phyloP scores from a whole-genome alignment of 2,888 invertebrate species.

The Notodonta dromedarius region DNA sequence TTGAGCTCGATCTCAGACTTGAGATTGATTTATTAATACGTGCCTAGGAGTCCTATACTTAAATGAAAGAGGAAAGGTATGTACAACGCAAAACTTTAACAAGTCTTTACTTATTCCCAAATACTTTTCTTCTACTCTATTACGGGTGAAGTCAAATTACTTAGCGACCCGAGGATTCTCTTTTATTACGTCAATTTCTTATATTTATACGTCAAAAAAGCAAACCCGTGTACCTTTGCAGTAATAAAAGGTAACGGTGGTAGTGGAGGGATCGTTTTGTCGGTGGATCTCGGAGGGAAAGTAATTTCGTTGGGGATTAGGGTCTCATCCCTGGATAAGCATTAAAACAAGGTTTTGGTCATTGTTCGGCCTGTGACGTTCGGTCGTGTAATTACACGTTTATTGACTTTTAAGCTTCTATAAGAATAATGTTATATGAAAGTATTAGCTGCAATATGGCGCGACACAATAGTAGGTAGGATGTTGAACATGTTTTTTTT shows the following conservation, averaged over 20 bases:
- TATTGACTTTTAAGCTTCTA: constrained; percentile 27
- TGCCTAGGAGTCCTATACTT: too few species aligned
- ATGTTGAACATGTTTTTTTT: background rate
- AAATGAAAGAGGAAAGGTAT: background rate
- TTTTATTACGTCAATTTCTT: constrained; percentile 63
- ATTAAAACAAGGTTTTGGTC: constrained; percentile 59
- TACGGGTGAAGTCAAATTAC: constrained; percentile 44
- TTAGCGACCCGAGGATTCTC: constrained; percentile 53
- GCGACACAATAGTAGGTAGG: too few species aligned
- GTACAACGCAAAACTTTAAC: constrained; percentile 35
- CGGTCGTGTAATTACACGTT: constrained; percentile 40
- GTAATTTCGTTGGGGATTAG: constrained; percentile 64
- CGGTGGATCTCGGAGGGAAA: constrained; percentile 60
- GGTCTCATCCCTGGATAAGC: constrained; percentile 56
- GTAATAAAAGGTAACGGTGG: constrained; percentile 74
- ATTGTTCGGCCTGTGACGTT: constrained; percentile 43
- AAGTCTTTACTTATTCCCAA: constrained; percentile 41
- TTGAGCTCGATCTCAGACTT: too few species aligned
- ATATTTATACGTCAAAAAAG: constrained; percentile 72
- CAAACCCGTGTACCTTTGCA: constrained; percentile 69
- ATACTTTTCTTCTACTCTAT: constrained; percentile 42
- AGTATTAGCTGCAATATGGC: background rate
- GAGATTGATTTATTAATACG: too few species aligned
- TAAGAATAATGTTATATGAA: constrained; percentile 9
- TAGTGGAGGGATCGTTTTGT: constrained; percentile 59